Evolutionary conservation across 2,113 vertebrate species (phyloP).

Genomic region (Phoxinus phoxinus): DNA sequence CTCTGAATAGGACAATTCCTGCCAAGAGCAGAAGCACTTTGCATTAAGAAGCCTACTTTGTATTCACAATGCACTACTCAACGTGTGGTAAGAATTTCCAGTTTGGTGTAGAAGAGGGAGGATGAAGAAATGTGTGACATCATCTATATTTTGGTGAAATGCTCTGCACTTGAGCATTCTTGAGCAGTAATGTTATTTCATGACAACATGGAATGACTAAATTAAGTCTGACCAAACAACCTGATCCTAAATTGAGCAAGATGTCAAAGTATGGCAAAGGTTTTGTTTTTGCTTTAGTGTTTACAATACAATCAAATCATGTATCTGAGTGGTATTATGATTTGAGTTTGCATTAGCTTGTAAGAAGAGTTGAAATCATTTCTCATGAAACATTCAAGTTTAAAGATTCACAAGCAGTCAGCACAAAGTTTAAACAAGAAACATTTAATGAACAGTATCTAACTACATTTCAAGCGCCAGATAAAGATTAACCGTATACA

Average conservation of each 20-base stretch:
- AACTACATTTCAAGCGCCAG: neutral
- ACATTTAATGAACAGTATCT: neutral
- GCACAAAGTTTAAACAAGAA: neutral
- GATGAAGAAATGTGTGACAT: neutral
- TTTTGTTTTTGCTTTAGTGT: neutral
- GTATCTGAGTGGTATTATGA: neutral
- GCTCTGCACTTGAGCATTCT: neutral
- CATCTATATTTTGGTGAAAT: neutral
- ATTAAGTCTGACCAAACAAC: neutral
- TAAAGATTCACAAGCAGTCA: slow-evolving; percentile 1
- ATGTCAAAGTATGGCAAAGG: neutral
- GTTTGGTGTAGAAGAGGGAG: slow-evolving; percentile 4
- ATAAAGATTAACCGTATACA: slow-evolving; percentile 15
- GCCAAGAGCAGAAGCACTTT: neutral
- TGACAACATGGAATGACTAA: neutral
- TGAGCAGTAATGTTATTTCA: neutral
- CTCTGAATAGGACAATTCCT: slow-evolving; percentile 13
- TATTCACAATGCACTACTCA: neutral
- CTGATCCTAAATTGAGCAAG: neutral
- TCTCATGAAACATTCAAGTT: neutral
- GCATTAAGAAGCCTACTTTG: neutral
- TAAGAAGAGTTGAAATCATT: neutral
- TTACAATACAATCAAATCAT: neutral
- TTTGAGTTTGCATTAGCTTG: neutral
- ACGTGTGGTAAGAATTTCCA: neutral